phyloP scores from a whole-genome alignment of 2,113 vertebrate genomes.

The Lipophrys pholis region DNA sequence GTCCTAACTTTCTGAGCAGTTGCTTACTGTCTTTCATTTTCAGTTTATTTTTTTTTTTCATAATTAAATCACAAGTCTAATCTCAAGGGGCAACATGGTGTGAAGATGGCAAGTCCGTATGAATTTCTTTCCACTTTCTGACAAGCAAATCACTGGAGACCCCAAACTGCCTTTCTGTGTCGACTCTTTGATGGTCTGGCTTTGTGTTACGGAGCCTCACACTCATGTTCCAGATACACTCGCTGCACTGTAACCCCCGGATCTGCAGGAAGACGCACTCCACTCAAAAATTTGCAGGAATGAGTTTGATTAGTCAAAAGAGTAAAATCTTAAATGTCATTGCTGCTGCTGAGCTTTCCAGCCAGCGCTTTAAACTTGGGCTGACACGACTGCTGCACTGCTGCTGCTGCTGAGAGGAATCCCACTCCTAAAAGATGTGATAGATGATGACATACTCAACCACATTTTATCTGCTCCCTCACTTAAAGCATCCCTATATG shows the following conservation, averaged over 20 bases:
- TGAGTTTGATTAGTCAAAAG: not conserved
- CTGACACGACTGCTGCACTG: not conserved
- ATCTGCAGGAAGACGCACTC: not conserved
- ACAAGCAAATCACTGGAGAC: conserved; percentile 31
- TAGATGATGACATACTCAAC: conserved; percentile 38
- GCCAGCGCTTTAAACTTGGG: conserved; percentile 5
- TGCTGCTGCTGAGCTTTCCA: not conserved
- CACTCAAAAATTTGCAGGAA: not conserved
- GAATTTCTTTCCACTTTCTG: conserved; percentile 24
- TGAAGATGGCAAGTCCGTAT: conserved; percentile 14
- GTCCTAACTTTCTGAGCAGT: not conserved
- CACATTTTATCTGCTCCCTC: conserved; percentile 40
- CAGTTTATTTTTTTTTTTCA: conserved; percentile 1
- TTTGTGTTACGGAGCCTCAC: conserved; percentile 30
- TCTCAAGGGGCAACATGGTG: conserved; percentile 16
- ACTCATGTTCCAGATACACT: conserved; percentile 7
- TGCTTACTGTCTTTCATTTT: conserved; percentile 6
- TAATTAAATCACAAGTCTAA: conserved; percentile 32
- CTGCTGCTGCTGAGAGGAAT: conserved; percentile 14
- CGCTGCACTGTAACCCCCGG: conserved; percentile 1
- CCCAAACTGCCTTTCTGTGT: conserved; percentile 32
- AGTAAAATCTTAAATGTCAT: conserved; percentile 4
- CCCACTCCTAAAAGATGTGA: conserved; percentile 31
- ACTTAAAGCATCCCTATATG: conserved; percentile 37
- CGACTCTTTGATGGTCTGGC: conserved; percentile 30